Percentiles rank a stretch among this genome's conserved stretches.
These are phyloP conservation scores for Alsophila aescularia DNA, from an alignment of 2,888 invertebrate species.

Conservation along the genomic window DNA sequence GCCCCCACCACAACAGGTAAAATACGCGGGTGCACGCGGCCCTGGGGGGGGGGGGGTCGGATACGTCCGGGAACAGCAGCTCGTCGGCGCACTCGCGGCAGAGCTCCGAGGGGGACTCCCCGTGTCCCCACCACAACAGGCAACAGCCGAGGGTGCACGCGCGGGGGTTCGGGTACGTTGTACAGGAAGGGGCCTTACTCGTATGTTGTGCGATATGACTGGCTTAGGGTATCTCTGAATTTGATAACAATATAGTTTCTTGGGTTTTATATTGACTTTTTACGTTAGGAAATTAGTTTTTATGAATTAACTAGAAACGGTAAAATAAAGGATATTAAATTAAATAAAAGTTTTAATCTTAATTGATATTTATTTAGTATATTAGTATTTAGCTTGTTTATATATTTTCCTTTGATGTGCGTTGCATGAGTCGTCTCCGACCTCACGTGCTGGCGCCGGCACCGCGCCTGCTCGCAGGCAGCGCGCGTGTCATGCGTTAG, in stretches of 20 bases:
- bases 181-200: too few relatives aligned
- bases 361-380: background rate
- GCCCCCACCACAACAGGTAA: slow-evolving; percentile 73
- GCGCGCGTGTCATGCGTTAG: too few relatives aligned
- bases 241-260: too few relatives aligned
- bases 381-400: background rate
- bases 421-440: background rate
- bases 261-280: too few relatives aligned
- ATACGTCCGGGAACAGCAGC: background rate
- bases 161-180: too few relatives aligned
- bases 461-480: too few relatives aligned
- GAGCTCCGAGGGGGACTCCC: slow-evolving; percentile 90
- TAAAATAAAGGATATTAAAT: too few relatives aligned
- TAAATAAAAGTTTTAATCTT: background rate
- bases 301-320: too few relatives aligned
- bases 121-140: slow-evolving; percentile 71
- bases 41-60: too few relatives aligned
- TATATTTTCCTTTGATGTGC: slow-evolving; percentile 1
- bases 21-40: background rate
- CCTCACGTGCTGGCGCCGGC: background rate
- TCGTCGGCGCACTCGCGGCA: slow-evolving; percentile 92
- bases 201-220: too few relatives aligned
- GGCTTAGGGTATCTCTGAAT: too few relatives aligned
- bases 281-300: too few relatives aligned
- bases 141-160: slow-evolving; percentile 35